Evolutionary conservation across 2,888 invertebrate species (phyloP), one percentile per base, ranked within the genome.

Genomic region (Acanthosepion lycidas): DNA sequence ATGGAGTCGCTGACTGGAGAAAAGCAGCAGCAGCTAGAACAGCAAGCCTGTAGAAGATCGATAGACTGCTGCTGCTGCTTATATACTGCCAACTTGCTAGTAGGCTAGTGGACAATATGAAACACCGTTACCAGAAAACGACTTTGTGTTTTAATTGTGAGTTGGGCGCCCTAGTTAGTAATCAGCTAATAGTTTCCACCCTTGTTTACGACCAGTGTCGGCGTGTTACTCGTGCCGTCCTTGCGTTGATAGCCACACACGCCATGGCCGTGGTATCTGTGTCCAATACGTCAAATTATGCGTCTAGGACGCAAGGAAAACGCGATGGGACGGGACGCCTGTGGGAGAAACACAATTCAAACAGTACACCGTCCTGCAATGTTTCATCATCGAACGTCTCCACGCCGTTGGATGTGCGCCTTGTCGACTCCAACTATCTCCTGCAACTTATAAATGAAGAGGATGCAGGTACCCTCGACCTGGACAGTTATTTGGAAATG

Each of bases 401-500:
- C 96, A 93, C 96, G 96, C 96, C 95, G 96, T 94, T 96, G 96
- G 93, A 96, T 96, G 15, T 96, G 96, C 95, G 95, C 95, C 94
- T 95, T 95, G 92, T 95, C 95, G 18, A 96, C 96, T 95, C 95
- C 96, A 91, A 95, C 95, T 93, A 96, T 95, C 91, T 96, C 96
- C 93, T 95, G 96, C 94, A 96, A 96, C 55, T 94, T 48, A 94
- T 94, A n/a, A 55, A 94, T 33, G 94, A 94, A 59, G 93, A 93
- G 26, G 94, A 94, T 64, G 94, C 55, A 33, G 94, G 59, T 48
- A 94, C 94, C 95, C 95, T 96, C 91, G 96, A 96, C 92, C 95
- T 95, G 33, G 96, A 96, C 9, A 96, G 96, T 78, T 96, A 96
- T 93, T 94, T 96, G 93, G 96, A 96, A 95, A 94, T 96, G 18